Evolutionary conservation across 2,888 invertebrate species (phyloP), one percentile per base, ranked within the genome.

Genomic region (Drosophila neutralis): DNA sequence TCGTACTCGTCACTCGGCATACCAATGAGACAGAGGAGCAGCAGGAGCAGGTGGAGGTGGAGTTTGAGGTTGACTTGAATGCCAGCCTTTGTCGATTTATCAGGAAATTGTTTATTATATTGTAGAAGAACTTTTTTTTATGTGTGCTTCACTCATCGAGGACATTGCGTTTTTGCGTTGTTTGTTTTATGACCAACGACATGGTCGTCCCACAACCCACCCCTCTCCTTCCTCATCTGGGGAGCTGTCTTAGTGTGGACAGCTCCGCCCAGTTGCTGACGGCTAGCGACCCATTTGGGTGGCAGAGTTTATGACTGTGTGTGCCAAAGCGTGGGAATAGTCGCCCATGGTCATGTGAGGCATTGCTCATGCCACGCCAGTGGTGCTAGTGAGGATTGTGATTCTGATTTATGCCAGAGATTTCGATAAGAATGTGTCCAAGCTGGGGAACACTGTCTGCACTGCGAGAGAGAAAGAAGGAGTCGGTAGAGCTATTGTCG

Each of bases 41-140:
- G 31, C 33, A 29, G 18, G n/a, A 29, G 11, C 27, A 31, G 18
- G 7, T 13, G 13, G 15, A 2, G 45, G 31, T 29, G 18, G 10
- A 18, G 11, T 4, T 24, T 24, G 42, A 42, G 66, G 8, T 29
- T 31, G 54, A 45, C 56, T 61, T 45, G 63, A 33, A 36, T 36
- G 54, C 54, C 66, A 58, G 59, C 64, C 69, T 73, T 78, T 67
- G 68, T 65, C 83, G 63, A 86, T 86, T 86, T 88, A 86, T 86
- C 88, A 83, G 88, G 83, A 86, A 86, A 86, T 86, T 86, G 85
- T 86, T 86, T 86, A 88, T 86, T 86, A 80, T 86, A 83, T 88
- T 88, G 82, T 80, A 45, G 80, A 81, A 73, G 68, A 81, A 83
- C 67, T 29, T 29, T 42, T 76, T 82, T 88, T 86, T 83, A 83